Conservation (phyloP, 2,113 vertebrate genomes). For the Pedionomus torquatus region DNA sequence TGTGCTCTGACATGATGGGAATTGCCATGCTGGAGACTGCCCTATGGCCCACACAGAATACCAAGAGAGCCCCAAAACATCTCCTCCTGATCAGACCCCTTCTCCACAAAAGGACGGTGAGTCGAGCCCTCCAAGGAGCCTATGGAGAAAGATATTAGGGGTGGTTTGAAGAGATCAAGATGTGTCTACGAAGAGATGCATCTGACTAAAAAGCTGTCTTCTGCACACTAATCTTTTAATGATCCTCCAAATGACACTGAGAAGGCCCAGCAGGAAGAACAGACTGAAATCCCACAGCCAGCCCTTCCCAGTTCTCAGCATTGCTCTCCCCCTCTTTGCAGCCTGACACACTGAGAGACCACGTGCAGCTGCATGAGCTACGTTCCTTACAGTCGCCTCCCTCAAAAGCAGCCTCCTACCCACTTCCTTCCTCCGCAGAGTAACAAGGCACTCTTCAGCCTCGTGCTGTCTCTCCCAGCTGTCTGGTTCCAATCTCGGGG, state of each 20-base stretch:
- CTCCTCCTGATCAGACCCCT: not conserved
- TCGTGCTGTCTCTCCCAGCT: not conserved
- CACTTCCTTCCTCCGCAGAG: conserved; percentile 40
- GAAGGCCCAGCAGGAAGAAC: not conserved
- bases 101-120: not conserved
- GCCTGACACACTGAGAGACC: not conserved
- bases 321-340: not conserved
- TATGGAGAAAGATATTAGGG: not conserved
- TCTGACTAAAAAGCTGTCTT: not conserved
- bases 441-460: not conserved
- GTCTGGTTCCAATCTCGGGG: not conserved
- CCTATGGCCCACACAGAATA: not conserved
- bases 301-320: not conserved
- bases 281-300: not conserved
- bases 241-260: not conserved
- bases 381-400: not conserved
- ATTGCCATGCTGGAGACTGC: not conserved
- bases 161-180: not conserved
- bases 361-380: not conserved
- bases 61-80: not conserved
- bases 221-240: not conserved
- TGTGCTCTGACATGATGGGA: not conserved
- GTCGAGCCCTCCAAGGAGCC: not conserved
- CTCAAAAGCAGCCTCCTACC: conserved; percentile 24
- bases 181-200: not conserved